A percentile compares a stretch with the other conserved stretches of the same genome.
Conservation (phyloP, 2,888 invertebrate genomes). For the Stenotaenia linearis region DNA sequence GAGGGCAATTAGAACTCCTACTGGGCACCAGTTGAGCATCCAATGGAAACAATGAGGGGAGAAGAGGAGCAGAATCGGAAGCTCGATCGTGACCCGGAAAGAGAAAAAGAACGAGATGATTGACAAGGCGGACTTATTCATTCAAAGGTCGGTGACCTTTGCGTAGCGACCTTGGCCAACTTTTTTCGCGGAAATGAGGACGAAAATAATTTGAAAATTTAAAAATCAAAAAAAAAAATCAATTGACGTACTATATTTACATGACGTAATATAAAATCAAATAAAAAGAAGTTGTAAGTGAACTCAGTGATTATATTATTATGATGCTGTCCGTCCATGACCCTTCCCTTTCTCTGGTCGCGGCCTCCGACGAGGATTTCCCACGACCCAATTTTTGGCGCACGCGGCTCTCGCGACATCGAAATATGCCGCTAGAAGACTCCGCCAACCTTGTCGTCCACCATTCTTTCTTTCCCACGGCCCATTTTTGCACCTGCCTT, state of each 20-base stretch:
- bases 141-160: conserved; percentile 10
- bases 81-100: not conserved
- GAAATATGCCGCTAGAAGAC: conserved; percentile 7
- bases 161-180: not conserved
- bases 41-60: not conserved
- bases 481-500: conserved; percentile 12
- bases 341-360: conserved; percentile 8
- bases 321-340: conserved; percentile 15
- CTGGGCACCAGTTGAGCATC: not conserved
- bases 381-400: conserved; percentile 19
- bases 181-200: not conserved
- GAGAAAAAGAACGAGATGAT: not conserved
- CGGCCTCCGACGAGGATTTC: conserved; percentile 13
- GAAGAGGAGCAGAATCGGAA: conserved; percentile 2
- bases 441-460: not conserved
- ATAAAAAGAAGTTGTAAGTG: not conserved
- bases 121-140: conserved; percentile 11
- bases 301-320: not conserved
- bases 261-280: not conserved
- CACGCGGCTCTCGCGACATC: not conserved
- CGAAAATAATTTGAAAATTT: not conserved
- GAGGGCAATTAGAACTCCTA: conserved; percentile 2
- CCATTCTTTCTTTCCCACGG: not conserved
- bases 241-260: not conserved
- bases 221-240: not conserved